Conservation (phyloP, 2,888 invertebrate genomes). For the Maniola hyperantus region DNA sequence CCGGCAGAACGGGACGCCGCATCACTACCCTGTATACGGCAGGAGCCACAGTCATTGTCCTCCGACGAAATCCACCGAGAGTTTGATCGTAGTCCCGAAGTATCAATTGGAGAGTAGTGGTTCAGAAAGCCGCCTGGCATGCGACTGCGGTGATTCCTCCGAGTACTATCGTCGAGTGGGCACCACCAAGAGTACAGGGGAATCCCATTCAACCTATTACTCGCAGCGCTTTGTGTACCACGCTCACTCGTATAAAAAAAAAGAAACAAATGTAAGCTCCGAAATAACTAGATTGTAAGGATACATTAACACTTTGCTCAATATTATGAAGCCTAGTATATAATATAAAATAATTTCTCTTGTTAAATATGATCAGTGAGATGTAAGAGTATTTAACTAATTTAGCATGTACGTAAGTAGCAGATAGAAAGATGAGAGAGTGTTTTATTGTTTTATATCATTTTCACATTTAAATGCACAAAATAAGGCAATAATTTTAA, state of each 20-base stretch:
- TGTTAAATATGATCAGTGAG: background rate
- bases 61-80: constrained; percentile 92
- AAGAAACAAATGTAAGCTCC: constrained; percentile 84
- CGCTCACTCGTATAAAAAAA: constrained; percentile 75
- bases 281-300: constrained; percentile 87
- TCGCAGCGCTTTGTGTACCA: constrained; percentile 77
- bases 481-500: constrained; percentile 30
- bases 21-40: constrained; percentile 73
- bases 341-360: constrained; percentile 6
- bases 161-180: constrained; percentile 70
- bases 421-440: background rate
- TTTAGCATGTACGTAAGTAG: background rate
- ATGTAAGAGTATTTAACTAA: constrained; percentile 1
- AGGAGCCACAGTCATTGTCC: constrained; percentile 80
- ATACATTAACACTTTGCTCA: constrained; percentile 43
- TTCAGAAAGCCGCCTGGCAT: constrained; percentile 86
- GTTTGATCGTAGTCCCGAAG: constrained; percentile 86
- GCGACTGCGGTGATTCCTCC: constrained; percentile 85
- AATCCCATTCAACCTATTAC: constrained; percentile 66
- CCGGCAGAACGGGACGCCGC: constrained; percentile 69
- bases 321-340: constrained; percentile 30
- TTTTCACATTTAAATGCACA: constrained; percentile 22
- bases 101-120: constrained; percentile 83
- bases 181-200: constrained; percentile 61
- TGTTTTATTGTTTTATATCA: constrained; percentile 3